These are phyloP conservation scores for Rhingia campestris DNA, from an alignment of 2,888 invertebrate species.

Conservation along the genomic window DNA sequence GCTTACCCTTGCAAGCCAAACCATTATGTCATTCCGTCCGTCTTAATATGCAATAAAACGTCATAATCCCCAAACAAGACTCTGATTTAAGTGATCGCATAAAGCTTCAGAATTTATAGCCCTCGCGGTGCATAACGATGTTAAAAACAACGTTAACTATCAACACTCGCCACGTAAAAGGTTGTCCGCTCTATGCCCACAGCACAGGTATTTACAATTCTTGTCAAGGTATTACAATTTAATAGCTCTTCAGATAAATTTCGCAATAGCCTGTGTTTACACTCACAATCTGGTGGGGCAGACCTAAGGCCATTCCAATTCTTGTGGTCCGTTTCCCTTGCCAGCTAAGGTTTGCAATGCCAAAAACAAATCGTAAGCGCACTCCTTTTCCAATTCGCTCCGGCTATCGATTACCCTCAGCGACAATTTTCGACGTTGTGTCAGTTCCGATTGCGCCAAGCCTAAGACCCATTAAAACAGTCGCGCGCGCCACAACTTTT, in stretches of 20 bases:
- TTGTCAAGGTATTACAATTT: not conserved
- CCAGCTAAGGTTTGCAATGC: not conserved
- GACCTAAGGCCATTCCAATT: not conserved
- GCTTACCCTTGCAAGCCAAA: too few species aligned
- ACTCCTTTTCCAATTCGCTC: not conserved
- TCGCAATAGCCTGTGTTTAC: not conserved
- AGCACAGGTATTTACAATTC: too few species aligned
- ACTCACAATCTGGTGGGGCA: not conserved
- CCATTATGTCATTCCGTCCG: too few species aligned
- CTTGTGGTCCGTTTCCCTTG: not conserved
- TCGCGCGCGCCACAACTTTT: constrained; percentile 44
- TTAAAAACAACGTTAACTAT: not conserved
- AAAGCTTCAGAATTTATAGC: not conserved
- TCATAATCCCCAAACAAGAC: not conserved
- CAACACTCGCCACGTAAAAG: not conserved
- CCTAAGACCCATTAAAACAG: constrained; percentile 45
- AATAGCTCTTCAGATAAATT: not conserved
- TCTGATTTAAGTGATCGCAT: not conserved
- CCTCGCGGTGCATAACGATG: not conserved
- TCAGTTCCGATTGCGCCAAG: constrained; percentile 13
- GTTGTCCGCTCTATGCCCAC: not conserved
- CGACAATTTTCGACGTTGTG: constrained; percentile 19
- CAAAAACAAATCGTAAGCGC: not conserved
- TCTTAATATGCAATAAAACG: not conserved
- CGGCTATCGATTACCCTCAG: constrained; percentile 36